Conservation (phyloP, 2,113 vertebrate genomes). For the cattle (Bos taurus) region DNA sequence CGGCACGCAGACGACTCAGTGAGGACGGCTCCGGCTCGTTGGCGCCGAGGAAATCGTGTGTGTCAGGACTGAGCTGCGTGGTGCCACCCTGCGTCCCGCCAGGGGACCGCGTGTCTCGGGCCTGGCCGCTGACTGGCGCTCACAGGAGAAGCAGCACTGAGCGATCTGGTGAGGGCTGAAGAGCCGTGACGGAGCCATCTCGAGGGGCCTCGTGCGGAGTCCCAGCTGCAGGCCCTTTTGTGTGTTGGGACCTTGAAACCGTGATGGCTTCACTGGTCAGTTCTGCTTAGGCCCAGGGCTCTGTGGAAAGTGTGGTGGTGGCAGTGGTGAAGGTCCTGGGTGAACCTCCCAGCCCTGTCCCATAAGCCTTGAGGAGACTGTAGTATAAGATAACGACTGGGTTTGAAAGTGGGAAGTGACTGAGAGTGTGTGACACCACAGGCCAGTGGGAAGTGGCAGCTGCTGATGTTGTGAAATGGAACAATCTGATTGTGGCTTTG, state of each 20-base stretch:
- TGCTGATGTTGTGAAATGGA: not conserved
- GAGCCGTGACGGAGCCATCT: not conserved
- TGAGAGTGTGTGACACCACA: not conserved
- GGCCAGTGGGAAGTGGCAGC: not conserved
- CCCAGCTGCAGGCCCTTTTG: not conserved
- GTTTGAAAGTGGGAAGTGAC: not conserved
- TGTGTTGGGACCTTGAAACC: not conserved
- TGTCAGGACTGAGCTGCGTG: not conserved
- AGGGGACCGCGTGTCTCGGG: not conserved
- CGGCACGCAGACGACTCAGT: not conserved
- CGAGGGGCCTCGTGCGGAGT: not conserved
- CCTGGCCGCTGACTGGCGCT: not conserved
- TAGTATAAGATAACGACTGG: rapidly evolving
- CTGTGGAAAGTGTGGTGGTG: not conserved
- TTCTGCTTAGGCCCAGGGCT: not conserved
- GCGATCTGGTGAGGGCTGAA: not conserved
- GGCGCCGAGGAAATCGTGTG: not conserved
- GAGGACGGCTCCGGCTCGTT: not conserved
- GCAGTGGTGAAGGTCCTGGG: not conserved
- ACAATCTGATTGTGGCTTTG: not conserved
- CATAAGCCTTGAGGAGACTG: not conserved
- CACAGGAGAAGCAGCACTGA: not conserved
- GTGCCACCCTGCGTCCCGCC: not conserved
- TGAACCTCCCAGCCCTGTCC: not conserved
- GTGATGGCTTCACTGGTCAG: too few relatives aligned